Evolutionary conservation across 2,888 invertebrate genomes (phyloP), one percentile per base, ranked within the genome.

Genomic region (Brenthis ino): DNA sequence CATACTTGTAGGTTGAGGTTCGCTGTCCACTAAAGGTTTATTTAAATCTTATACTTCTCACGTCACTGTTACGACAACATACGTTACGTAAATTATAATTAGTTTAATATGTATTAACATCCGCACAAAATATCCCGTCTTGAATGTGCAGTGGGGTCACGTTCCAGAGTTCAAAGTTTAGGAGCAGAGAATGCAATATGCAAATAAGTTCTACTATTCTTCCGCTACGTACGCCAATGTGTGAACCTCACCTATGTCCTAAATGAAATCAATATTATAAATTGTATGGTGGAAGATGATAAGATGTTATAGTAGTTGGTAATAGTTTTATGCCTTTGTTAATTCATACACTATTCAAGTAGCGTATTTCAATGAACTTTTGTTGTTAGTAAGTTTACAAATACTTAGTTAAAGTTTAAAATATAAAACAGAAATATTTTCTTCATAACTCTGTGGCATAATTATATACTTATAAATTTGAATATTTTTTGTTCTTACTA

Each of bases 131-230:
- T 14, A 33, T 53, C 63, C 51, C 37, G 51, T 51, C 53, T 63
- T 63, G 63, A 63, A 63, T 63, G 63, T 63, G 53, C 53, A 63
- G 53, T 63, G 37, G 63, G 63, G 63, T 43, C 53, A 63, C 63
- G 63, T 63, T 53, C 63, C 51, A 20, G 37, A 53, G 53, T 37
- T 63, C 63, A 63, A 53, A 63, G 63, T 53, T 53, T 63, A 63
- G 53, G 50, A 50, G 13, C 20, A 63, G 53, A 64, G 64, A 70
- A 72, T 74, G 75, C 75, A 74, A 75, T 74, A 75, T 75, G 74
- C 72, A 75, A 75, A 76, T 75, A 74, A 71, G 69, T 54, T 70
- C 69, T 69, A 61, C 58, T 55, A 67, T 57, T 63, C 58, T 70
- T 54, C 67, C 67, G 37, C 48, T 37, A 53, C 57, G 63, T 69